Conservation (phyloP, 1,140 invertebrate species). For the Drosophila albomicans region DNA sequence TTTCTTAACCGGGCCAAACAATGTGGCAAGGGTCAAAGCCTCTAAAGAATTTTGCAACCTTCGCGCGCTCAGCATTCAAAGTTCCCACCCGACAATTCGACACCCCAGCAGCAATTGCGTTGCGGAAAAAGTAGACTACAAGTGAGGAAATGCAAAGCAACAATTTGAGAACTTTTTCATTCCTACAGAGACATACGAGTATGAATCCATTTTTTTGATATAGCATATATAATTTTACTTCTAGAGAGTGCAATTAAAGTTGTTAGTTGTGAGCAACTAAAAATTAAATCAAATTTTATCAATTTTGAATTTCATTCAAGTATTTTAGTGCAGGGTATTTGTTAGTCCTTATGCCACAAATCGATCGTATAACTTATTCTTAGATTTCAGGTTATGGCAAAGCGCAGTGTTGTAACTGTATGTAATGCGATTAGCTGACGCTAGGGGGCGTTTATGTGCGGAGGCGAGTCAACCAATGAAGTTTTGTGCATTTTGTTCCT, state of each 20-base stretch:
- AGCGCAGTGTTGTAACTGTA: constrained; percentile 2
- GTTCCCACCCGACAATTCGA: background rate
- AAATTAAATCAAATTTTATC: background rate
- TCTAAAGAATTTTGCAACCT: constrained; percentile 2
- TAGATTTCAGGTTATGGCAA: background rate
- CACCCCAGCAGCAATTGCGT: background rate
- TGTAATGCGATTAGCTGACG: constrained; percentile 1
- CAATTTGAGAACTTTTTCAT: too few species aligned
- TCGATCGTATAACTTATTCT: background rate
- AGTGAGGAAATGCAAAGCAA: too few species aligned
- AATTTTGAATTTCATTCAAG: background rate
- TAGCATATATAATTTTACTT: too few species aligned
- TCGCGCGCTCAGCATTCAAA: background rate
- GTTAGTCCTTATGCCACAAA: background rate
- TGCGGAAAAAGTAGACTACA: too few species aligned
- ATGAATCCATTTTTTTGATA: too few species aligned
- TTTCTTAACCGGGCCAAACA: constrained; percentile 7
- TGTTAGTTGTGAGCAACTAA: too few species aligned
- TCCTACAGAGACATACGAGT: too few species aligned
- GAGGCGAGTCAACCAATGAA: constrained; percentile 3
- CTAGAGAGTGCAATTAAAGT: too few species aligned
- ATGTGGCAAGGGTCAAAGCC: constrained; percentile 3
- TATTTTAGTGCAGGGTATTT: background rate
- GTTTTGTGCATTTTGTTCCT: constrained; percentile 13
- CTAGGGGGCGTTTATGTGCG: constrained; percentile 4